These are phyloP conservation scores for Nesoenas mayeri DNA, from an alignment of 2,113 vertebrate species.

Conservation along the genomic window DNA sequence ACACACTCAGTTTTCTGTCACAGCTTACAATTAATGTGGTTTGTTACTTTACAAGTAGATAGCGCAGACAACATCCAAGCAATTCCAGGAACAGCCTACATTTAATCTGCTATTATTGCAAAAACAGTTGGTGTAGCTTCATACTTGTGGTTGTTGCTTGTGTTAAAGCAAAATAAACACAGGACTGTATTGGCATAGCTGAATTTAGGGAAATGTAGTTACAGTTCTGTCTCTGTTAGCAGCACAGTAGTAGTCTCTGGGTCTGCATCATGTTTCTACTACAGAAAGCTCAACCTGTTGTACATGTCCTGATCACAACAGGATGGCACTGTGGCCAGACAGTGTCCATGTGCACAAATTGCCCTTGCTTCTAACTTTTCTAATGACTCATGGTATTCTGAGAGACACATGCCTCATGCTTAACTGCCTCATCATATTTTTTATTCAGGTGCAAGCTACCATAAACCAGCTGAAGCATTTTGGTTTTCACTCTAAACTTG, in stretches of 20 bases:
- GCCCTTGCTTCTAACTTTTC: background rate
- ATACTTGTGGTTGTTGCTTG: background rate
- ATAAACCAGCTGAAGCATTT: background rate
- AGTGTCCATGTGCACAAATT: background rate
- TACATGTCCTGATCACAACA: background rate
- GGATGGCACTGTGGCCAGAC: background rate
- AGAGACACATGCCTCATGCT: background rate
- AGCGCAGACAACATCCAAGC: background rate
- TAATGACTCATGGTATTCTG: background rate
- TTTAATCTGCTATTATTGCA: background rate
- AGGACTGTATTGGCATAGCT: background rate
- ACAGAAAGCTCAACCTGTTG: background rate
- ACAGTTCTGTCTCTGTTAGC: background rate
- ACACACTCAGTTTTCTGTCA: background rate
- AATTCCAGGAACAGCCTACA: background rate
- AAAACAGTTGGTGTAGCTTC: rapidly evolving
- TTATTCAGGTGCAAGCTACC: background rate
- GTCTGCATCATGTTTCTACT: rapidly evolving
- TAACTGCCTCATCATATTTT: background rate
- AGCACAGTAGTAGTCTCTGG: background rate
- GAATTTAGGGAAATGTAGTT: background rate
- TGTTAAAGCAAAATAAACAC: background rate
- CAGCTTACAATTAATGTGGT: background rate
- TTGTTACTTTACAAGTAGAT: background rate
- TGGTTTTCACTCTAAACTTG: background rate